These are phyloP conservation scores for Holothuria leucospilota DNA, from an alignment of 53 echinoderm and acorn worm species.

Conservation along the genomic window DNA sequence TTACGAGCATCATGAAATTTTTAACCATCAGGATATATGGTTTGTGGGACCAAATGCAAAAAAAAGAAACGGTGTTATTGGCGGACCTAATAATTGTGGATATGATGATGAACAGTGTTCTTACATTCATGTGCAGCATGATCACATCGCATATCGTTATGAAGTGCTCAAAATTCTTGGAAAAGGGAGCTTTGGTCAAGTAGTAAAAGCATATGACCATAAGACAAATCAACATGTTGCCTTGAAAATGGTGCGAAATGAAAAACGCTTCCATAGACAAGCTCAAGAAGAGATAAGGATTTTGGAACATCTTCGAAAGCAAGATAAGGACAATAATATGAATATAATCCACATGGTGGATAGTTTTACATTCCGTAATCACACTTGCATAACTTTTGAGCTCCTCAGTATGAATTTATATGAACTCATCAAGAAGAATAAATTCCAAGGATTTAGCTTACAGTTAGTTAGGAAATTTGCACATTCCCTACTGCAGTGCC, in stretches of 20 bases:
- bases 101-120: slow-evolving; percentile 99
- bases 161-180: slow-evolving; percentile 98
- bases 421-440: slow-evolving; percentile 99
- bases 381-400: slow-evolving; percentile 99
- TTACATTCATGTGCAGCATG: slow-evolving; percentile 97
- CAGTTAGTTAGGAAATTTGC: slow-evolving; percentile 98
- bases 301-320: slow-evolving; percentile 96
- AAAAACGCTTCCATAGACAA: slow-evolving; percentile 98
- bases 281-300: slow-evolving; percentile 99
- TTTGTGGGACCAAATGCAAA: slow-evolving; percentile 99
- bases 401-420: slow-evolving; percentile 99
- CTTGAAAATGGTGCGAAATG: slow-evolving; percentile 98
- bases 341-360: slow-evolving; percentile 96
- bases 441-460: slow-evolving; percentile 99
- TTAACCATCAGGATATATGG: slow-evolving; percentile 88
- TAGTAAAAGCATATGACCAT: slow-evolving; percentile 98
- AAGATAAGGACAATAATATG: slow-evolving; percentile 99
- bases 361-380: slow-evolving; percentile 96
- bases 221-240: slow-evolving; percentile 98
- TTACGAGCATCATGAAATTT: slow-evolving; percentile 99
- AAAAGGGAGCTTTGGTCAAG: slow-evolving; percentile 99
- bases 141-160: slow-evolving; percentile 95
- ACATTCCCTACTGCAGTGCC: slow-evolving; percentile 96
- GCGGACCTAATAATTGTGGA: slow-evolving; percentile 96
- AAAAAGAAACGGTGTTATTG: slow-evolving; percentile 96